Evolutionary conservation across 1,140 invertebrate species (phyloP), one percentile per base, ranked within the genome.

Genomic region (Gryllus bimaculatus): DNA sequence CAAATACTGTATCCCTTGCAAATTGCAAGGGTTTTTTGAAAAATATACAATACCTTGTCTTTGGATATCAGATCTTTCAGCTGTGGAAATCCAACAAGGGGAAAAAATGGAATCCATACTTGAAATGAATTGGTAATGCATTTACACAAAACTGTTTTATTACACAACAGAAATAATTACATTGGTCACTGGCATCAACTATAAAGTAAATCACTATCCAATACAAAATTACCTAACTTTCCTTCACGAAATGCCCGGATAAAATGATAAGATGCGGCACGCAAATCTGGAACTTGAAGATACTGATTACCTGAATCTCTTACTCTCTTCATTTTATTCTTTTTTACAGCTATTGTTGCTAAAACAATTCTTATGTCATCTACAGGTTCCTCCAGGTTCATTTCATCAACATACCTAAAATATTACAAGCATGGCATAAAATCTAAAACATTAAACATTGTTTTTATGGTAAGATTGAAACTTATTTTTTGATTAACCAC

Each of bases 301-400:
- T 80, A 80, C 7, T 21, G 20, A 74, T 66, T 75, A 49, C 66
- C 54, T 48, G 73, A n/a, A 79, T 48, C n/a, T 8, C 26, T 48
- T 12, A 74, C 20, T 75, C 76, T 80, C 26, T 77, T 47, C 18
- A 20, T 39, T 75, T 79, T 81, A 13, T 73, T 76, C 8, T 80
- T 26, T 54, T 81, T 80, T 7, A 48, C 18, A 39, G 80, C 80
- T 20, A 21, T n/a, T 73, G 76, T 79, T 6, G 49, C 73, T 1
- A 81, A 47, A 21, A 77, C 79, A 21, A 48, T 77, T 13, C 75
- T 48, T 20, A 81, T 81, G 8, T 49, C n/a, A 49, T 81, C 80
- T 39, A 48, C 77, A 20, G 80, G 80, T 8, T 78, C 78, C 47
- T 81, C 79, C 47, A 81, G 49, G 77, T 78, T 75, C 79, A 81